Evolutionary conservation across 2,113 vertebrate species (phyloP), one percentile per base, ranked within the genome.

Genomic region (Tamias sibiricus): DNA sequence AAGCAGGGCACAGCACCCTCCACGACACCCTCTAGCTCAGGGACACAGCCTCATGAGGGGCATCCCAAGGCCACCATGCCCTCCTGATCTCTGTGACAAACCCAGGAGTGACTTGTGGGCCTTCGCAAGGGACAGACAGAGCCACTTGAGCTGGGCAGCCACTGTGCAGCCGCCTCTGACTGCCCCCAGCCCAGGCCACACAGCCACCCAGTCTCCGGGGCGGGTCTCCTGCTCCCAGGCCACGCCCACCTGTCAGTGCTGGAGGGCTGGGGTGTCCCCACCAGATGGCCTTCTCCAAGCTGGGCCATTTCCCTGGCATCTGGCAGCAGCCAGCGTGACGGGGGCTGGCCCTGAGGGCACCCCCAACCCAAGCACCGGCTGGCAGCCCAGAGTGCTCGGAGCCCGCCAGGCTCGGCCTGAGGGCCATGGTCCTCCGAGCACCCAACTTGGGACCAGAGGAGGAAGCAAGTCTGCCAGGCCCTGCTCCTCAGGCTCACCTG

Each of bases 401-500:
- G 17, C 79, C 4, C 0, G 71, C 40, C 37, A 20, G 11, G 54
- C 72, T 72, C 66, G 1, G 16, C 59, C 54, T 4, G 1, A 62
- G 59, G 6, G 11, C 47, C 6, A 2, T 6, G 37, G 49, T 12
- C 66, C 52, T 57, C 80, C 32, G 28, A 3, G 4, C 12, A 32
- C 6, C 0, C 17, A 32, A 10, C 24, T 24, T 8, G 6, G 44
- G 26, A n/a, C n/a, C 5, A 37, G 13, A 40, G 72, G 17, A 40
- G 28, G 32, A 28, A n/a, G 40, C 17, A 28, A 44, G 87, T 44
- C 7, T 0, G 0, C 16, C 87, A 20, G 19, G 2, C 54, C 30
- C 40, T 3, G 0, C 35, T 6, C 47, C 75, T 12, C 22, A 5
- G 6, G 14, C 98, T 98, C 98, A 99, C 99, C 99, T 97, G 99